phyloP scores from a whole-genome alignment of 2,888 invertebrate genomes.

The Epirrhoe tristata region DNA sequence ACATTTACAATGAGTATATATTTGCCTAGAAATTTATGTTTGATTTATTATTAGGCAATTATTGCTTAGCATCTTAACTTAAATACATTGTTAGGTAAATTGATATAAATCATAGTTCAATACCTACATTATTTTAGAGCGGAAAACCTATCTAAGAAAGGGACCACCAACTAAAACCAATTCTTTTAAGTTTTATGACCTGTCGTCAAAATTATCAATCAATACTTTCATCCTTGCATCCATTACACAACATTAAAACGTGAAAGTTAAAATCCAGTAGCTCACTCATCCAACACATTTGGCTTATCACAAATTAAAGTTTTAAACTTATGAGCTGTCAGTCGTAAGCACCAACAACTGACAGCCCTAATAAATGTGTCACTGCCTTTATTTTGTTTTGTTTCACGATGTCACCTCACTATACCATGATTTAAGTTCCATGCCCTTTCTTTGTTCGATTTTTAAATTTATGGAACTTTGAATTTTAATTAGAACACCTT shows the following conservation, averaged over 20 bases:
- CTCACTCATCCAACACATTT: constrained; percentile 69
- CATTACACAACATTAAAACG: constrained; percentile 53
- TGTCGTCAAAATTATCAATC: constrained; percentile 20
- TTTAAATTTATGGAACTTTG: constrained; percentile 30
- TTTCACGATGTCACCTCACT: constrained; percentile 73
- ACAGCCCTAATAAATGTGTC: constrained; percentile 83
- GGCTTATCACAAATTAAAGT: constrained; percentile 81
- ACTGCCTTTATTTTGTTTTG: constrained; percentile 68
- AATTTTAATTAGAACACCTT: constrained; percentile 7
- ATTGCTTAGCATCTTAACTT: no score
- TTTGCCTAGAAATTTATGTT: no score
- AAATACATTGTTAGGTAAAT: no score
- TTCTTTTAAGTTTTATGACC: constrained; percentile 1
- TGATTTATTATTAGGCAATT: no score
- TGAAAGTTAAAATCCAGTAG: constrained; percentile 78
- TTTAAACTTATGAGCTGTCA: constrained; percentile 79
- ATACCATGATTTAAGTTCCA: constrained; percentile 80
- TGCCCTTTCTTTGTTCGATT: constrained; percentile 82
- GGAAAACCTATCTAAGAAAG: no score
- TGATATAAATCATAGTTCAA: no score
- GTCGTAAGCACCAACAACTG: constrained; percentile 68
- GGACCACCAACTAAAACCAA: neutral
- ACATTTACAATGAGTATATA: no score
- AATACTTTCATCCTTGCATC: constrained; percentile 22
- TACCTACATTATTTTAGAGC: no score